Evolutionary conservation across 2,888 invertebrate genomes (phyloP).

Genomic region (Lomographa bimaculata): DNA sequence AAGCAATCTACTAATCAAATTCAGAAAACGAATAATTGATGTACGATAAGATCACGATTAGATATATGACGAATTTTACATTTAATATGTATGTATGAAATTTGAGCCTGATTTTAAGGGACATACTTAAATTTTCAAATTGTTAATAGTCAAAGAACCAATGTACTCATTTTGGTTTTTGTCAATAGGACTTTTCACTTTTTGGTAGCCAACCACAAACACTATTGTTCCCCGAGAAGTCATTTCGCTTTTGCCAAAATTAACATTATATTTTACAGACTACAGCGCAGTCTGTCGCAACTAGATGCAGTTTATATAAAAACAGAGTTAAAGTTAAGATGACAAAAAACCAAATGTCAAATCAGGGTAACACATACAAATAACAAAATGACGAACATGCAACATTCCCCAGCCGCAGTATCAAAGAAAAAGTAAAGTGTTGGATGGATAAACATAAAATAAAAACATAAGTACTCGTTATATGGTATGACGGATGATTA

Average conservation of each 20-base stretch:
- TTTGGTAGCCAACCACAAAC: slow-evolving; percentile 51
- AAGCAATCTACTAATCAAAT: too few species aligned
- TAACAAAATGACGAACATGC: slow-evolving; percentile 64
- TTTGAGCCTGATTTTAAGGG: too few species aligned
- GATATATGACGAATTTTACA: too few species aligned
- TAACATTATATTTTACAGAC: too few species aligned
- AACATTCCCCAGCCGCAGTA: slow-evolving; percentile 82
- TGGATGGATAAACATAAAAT: slow-evolving; percentile 73
- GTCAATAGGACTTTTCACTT: slow-evolving; percentile 39
- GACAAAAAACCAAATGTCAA: slow-evolving; percentile 45
- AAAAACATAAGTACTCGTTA: slow-evolving; percentile 53
- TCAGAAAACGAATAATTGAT: too few species aligned
- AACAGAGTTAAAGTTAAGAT: neutral
- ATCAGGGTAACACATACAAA: slow-evolving; percentile 47
- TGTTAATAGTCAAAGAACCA: slow-evolving; percentile 45
- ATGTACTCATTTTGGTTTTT: slow-evolving; percentile 42
- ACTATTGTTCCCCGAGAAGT: slow-evolving; percentile 44
- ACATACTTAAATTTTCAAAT: too few species aligned
- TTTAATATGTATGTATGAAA: too few species aligned
- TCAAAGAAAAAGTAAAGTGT: slow-evolving; percentile 70
- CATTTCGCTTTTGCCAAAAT: slow-evolving; percentile 32
- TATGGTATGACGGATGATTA: slow-evolving; percentile 68
- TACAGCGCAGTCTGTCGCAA: too few species aligned
- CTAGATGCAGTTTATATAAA: too few species aligned
- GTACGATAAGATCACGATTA: too few species aligned